Conservation (phyloP, 1,140 invertebrate species). For the Neodiprion lecontei region DNA sequence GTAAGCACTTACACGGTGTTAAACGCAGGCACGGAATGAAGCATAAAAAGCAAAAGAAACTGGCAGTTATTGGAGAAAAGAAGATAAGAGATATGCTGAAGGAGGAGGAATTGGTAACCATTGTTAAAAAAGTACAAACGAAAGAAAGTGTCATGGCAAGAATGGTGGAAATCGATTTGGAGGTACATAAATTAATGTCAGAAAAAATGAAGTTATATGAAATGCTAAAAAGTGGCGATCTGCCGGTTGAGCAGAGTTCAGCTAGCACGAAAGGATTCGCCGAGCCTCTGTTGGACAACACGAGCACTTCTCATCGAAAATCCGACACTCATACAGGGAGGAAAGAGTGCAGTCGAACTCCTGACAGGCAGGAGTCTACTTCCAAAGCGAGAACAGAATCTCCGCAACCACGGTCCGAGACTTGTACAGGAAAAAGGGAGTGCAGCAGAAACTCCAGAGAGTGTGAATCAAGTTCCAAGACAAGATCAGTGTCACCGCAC, state of each 20-base stretch:
- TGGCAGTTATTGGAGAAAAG: constrained; percentile 3
- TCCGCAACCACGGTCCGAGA: not conserved
- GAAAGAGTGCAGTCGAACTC: constrained; percentile 18
- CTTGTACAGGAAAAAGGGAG: not conserved
- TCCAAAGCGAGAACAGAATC: not conserved
- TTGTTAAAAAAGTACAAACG: constrained; percentile 19
- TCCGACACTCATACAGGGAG: constrained; percentile 1
- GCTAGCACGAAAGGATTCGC: not conserved
- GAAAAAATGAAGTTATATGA: constrained; percentile 55
- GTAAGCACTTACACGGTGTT: not conserved
- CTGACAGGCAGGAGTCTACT: not conserved
- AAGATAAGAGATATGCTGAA: constrained; percentile 25
- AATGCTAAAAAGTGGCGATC: constrained; percentile 37
- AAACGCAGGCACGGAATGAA: constrained; percentile 6
- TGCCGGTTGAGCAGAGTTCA: not conserved
- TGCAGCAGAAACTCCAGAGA: constrained; percentile 9
- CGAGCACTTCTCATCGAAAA: too few relatives aligned
- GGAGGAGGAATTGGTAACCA: constrained; percentile 26
- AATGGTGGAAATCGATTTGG: constrained; percentile 56
- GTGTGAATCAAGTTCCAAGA: not conserved
- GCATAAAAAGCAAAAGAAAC: constrained; percentile 19
- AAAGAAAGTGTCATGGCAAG: constrained; percentile 44
- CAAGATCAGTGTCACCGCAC: too few relatives aligned
- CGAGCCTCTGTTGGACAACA: too few relatives aligned
- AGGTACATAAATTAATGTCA: constrained; percentile 53